Evolutionary conservation across 2,797 vertebrate genomes (phyloP), one percentile per base, ranked within the genome.

Genomic region (Sebastes vulpes): DNA sequence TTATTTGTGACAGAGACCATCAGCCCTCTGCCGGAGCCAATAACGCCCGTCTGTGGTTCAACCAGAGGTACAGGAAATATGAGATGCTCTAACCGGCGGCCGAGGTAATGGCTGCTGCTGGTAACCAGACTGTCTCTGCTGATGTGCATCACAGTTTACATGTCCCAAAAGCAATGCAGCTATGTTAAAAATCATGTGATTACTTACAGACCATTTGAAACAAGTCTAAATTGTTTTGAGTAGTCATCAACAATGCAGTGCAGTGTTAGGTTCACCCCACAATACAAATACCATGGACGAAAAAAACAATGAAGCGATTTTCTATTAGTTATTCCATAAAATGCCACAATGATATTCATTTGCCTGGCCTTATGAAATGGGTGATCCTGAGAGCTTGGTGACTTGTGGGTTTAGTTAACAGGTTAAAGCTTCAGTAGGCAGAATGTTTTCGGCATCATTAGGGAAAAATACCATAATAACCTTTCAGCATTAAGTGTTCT

Each of bases 1-100:
- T 81, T 64, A 79, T 72, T 56, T 50, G 60, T 73, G 81, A 86
- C 77, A 73, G 65, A 50, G 66, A 71, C 65, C 66, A 46, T 81
- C 64, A 54, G 72, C 54, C 64, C 69, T 64, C 59, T 78, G 72
- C 52, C 61, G 21, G 53, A 70, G 68, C 21, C 57, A 54, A 65
- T 77, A 63, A 75, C 65, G 58, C 25, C 50, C 1, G 7, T 77
- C 75, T 46, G 42, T 16, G 38, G 20, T 66, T 81, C 71, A 31
- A 69, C 29, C 5, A 32, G 50, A 69, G 71, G 74, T 52, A 31
- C 60, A 38, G 32, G 26, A 59, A 53, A 80, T 72, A 81, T 79
- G 48, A 72, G 57, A 52, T 64, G 9, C 5, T 65, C 29, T 60
- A 32, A 63, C 72, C 72, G 73, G 18, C 61, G 46, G 50, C 28